phyloP scores from a whole-genome alignment of 2,888 invertebrate species.

The Glyphotaelius pellucidus region DNA sequence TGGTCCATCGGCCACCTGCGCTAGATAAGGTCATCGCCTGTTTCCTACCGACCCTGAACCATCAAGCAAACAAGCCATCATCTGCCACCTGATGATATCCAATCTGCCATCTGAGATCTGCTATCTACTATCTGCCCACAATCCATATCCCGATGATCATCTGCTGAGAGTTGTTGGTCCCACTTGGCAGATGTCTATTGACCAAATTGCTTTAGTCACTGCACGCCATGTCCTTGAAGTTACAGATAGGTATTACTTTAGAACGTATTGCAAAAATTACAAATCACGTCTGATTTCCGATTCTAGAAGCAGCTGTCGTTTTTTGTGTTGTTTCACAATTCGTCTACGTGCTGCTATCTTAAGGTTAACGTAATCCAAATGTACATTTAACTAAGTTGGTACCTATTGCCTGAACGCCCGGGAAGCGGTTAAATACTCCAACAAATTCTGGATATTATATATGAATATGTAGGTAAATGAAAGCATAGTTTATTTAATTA shows the following conservation, averaged over 20 bases:
- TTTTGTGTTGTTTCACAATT: background rate
- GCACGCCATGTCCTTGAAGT: background rate
- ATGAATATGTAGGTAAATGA: background rate
- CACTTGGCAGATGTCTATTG: constrained; percentile 36
- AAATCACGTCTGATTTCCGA: background rate
- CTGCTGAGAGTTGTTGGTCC: constrained; percentile 15
- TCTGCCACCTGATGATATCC: background rate
- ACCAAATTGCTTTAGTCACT: background rate
- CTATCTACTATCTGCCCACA: background rate
- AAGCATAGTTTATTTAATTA: background rate
- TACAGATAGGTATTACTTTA: background rate
- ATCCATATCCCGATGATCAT: constrained; percentile 13
- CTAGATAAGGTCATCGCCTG: constrained; percentile 35
- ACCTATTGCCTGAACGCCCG: too few relatives aligned
- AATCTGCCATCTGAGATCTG: background rate
- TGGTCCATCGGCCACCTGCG: constrained; percentile 19
- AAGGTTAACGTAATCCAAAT: background rate
- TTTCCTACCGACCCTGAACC: constrained; percentile 25
- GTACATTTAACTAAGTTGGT: background rate
- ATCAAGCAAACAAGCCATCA: background rate
- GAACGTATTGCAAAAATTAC: background rate
- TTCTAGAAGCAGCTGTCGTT: background rate
- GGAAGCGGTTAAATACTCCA: too few relatives aligned
- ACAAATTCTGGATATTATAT: too few relatives aligned
- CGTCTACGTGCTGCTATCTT: background rate